Base-by-base conservation (phyloP, 2,888 invertebrate species). In the Tipula helvola region DNA sequence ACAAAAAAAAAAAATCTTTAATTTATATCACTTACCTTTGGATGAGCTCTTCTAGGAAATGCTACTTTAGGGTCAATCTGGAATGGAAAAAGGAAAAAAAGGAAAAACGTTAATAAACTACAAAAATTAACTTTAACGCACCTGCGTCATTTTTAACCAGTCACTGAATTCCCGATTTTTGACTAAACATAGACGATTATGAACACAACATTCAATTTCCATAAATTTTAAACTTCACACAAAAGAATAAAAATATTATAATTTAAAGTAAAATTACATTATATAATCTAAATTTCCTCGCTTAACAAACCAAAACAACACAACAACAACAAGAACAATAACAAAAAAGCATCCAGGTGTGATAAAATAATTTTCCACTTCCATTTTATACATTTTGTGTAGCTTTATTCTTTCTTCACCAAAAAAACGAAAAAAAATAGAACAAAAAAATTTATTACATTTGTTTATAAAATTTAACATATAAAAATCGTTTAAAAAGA, bases 1-100 rank as follows among this genome's bases (percentile, higher is more conserved):
- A 13, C 2, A 12, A 18, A 71, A 28, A 71, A 71, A 71, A 71
- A 28, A 13, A 28, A 28, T 28, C 28, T 28, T 71, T 39, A 36
- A 71, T 44, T 86, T 36, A 44, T 44, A 39, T 89, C 90, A 91
- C 96, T 96, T 94, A 98, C 98, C 96, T 98, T 98, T 93, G 98
- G 98, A 94, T 98, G 98, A 94, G 98, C 97, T 95, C 98, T 95
- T 94, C 99, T 96, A 90, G 99, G 99, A 94, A 99, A 99, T 92
- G 99, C 99, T 93, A 99, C 98, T 95, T 99, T 99, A 90, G 99
- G 99, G 93, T 99, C 99, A 94, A 99, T 99, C 99, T 99, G 96
- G 89, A 93, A 92, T 92, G 90, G 90, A 88, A 88, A 87, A 86
- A 87, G 86, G 85, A 87, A 88, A 84, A 84, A 71, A 71, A 28